Evolutionary conservation across 2,113 vertebrate genomes (phyloP).

Genomic region (Macquaria australasica): DNA sequence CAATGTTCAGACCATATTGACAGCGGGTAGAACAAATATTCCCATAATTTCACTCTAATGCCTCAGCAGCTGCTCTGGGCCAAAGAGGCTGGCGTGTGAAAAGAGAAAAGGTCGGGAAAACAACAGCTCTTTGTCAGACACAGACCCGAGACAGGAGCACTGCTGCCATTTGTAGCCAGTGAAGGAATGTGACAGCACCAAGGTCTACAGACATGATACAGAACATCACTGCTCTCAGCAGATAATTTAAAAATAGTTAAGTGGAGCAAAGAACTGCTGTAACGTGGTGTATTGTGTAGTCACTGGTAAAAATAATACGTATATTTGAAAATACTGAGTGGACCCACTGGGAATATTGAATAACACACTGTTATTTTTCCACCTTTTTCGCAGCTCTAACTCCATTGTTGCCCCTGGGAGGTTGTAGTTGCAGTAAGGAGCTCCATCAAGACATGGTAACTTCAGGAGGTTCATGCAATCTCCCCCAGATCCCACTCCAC

Average conservation of each 20-base stretch:
- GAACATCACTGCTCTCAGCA: constrained; percentile 34
- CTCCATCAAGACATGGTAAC: neutral
- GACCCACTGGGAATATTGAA: neutral
- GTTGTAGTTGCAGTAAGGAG: neutral
- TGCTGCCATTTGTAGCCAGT: constrained; percentile 40
- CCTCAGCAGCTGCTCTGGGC: constrained; percentile 66
- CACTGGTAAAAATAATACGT: neutral
- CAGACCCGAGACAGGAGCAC: constrained; percentile 34
- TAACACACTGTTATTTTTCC: neutral
- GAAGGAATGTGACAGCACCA: constrained; percentile 53
- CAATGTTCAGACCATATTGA: constrained; percentile 52
- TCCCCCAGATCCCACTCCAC: too few relatives aligned
- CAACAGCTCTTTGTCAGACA: constrained; percentile 71
- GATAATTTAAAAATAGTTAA: constrained; percentile 15
- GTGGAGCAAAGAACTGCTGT: neutral
- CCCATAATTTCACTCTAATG: constrained; percentile 72
- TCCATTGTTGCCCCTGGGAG: neutral
- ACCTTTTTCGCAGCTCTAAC: neutral
- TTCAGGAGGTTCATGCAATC: neutral
- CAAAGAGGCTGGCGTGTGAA: constrained; percentile 59
- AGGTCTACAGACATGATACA: constrained; percentile 31
- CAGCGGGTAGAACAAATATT: constrained; percentile 64
- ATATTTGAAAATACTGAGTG: neutral
- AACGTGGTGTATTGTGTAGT: neutral
- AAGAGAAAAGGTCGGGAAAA: constrained; percentile 68